Evolutionary conservation across 1,140 invertebrate genomes (phyloP), one percentile per base, ranked within the genome.

Genomic region (Aporrectodea caliginosa): DNA sequence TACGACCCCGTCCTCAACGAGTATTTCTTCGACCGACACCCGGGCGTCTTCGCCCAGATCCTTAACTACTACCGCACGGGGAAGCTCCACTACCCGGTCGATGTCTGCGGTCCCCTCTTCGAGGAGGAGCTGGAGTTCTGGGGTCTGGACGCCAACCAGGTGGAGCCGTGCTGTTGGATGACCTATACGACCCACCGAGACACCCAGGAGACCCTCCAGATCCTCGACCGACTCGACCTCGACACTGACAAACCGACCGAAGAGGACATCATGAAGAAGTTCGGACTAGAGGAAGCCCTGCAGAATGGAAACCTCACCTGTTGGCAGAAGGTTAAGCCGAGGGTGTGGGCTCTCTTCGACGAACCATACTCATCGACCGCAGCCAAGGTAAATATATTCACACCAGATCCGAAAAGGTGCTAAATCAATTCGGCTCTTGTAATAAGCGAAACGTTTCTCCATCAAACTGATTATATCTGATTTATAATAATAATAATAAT

Each of bases 1-100:
- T 98, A 98, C 89, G 96, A 98, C 90, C 95, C 95, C 16, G 93
- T 97, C 83, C 90, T 98, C 81, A 98, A 98, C 89, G 97, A 99
- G 89, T 99, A 98, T 91, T 99, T 98, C 92, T 99, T 99, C 89
- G 97, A 99, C 89, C 89, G 97, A 82, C 97, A 99, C 90, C 97
- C 97, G 0, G 96, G 96, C 1, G 97, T 99, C 81, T 99, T 99
- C 89, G 96, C 95, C 73, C 96, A 93, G 87, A 92, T 94, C 94
- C 90, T 94, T 73, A 94, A 94, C 86, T 94, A 94, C 84, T 94
- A 94, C 88, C 93, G 97, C 84, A 98, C 96, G 33, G 97, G 97
- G 43, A 98, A 98, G 87, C 92, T 99, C 35, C 97, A 99, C 88
- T 99, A 98, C 90, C 97, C 97, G 2, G 97, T 96, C 32, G 95